These are phyloP conservation scores for Hedya salicella DNA, from an alignment of 2,888 invertebrate genomes.

Conservation along the genomic window DNA sequence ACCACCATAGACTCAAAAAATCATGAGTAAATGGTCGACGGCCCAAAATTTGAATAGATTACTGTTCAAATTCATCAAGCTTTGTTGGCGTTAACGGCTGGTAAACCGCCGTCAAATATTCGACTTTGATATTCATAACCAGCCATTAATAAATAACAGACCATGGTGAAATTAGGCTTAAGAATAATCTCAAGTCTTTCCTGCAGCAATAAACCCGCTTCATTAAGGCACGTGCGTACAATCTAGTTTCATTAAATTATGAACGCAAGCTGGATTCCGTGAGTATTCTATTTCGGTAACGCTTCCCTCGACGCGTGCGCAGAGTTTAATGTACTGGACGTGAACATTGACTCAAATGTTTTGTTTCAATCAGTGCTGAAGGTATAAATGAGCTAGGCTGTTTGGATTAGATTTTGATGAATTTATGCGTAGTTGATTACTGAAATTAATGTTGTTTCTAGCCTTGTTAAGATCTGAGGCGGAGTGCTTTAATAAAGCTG, in stretches of 20 bases:
- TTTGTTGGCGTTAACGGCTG: too few species aligned
- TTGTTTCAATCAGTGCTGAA: conserved; percentile 39
- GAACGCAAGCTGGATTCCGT: conserved; percentile 62
- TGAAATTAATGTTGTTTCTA: too few species aligned
- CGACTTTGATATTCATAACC: too few species aligned
- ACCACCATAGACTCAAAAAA: too few species aligned
- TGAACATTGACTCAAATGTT: conserved; percentile 41
- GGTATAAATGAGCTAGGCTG: conserved; percentile 26
- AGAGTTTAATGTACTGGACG: conserved; percentile 72
- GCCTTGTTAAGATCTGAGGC: too few species aligned
- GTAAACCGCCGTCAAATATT: too few species aligned
- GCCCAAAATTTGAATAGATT: too few species aligned
- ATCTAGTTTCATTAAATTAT: conserved; percentile 46
- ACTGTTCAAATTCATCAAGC: too few species aligned
- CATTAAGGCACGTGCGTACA: conserved; percentile 48
- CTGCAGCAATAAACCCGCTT: conserved; percentile 38
- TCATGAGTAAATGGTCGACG: too few species aligned
- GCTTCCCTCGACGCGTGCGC: conserved; percentile 68
- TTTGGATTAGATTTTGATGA: conserved; percentile 24
- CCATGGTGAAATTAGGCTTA: conserved; percentile 6
- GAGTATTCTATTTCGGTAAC: conserved; percentile 71
- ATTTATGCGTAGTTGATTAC: conserved; percentile 1
- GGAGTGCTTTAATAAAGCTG: too few species aligned
- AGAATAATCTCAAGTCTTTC: conserved; percentile 27
- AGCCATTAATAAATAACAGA: too few species aligned